Percentiles rank a stretch among this genome's conserved stretches.
phyloP scores from a whole-genome alignment of 2,113 vertebrate species.

The Connochaetes taurinus region DNA sequence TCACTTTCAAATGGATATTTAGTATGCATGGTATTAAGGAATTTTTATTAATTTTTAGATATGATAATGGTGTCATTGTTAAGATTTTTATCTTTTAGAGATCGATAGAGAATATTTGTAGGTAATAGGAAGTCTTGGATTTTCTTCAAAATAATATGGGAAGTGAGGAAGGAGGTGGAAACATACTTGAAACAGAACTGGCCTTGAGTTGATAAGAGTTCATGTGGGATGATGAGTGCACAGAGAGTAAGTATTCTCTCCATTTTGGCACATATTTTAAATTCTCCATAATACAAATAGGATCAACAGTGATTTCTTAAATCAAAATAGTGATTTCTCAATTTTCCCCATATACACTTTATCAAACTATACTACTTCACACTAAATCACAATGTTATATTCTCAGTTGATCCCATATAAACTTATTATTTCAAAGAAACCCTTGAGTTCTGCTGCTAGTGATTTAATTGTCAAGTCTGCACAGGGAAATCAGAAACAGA shows the following conservation, averaged over 20 bases:
- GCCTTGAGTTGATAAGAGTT: neutral
- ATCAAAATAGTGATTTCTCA: neutral
- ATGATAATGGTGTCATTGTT: neutral
- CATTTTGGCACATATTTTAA: neutral
- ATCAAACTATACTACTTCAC: neutral
- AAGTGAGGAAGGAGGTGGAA: neutral
- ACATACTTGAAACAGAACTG: neutral
- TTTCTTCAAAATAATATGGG: constrained; percentile 29
- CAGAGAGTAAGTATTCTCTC: neutral
- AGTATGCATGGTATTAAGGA: neutral
- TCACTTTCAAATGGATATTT: neutral
- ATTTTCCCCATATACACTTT: neutral
- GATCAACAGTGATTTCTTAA: neutral
- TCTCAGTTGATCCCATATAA: neutral
- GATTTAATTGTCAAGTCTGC: neutral
- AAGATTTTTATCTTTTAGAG: neutral
- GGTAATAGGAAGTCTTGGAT: neutral
- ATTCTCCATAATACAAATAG: neutral
- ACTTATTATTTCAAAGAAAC: constrained; percentile 1
- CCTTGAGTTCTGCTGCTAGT: neutral
- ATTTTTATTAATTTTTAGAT: neutral
- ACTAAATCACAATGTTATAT: neutral
- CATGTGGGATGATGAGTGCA: neutral
- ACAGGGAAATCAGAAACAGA: neutral
- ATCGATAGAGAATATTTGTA: neutral